phyloP scores from a whole-genome alignment of 2,113 vertebrate genomes.

The Gallinago jamesoni region DNA sequence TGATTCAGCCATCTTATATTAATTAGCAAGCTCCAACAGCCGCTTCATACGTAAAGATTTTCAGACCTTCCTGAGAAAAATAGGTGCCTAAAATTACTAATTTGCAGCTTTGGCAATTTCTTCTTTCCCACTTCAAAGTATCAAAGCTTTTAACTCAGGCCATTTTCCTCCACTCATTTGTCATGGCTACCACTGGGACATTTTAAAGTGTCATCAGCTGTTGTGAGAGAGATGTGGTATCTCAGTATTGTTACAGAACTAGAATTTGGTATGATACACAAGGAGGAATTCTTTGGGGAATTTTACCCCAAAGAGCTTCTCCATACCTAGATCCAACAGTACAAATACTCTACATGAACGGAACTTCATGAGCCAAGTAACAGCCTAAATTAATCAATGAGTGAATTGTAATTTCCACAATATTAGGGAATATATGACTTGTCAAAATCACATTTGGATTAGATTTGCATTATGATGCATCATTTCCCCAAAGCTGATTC shows the following conservation, averaged over 20 bases:
- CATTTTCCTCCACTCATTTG: not conserved
- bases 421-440: not conserved
- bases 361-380: not conserved
- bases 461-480: not conserved
- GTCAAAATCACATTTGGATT: slow-evolving; percentile 1
- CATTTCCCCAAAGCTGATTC: not conserved
- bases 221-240: not conserved
- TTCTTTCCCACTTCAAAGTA: not conserved
- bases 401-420: not conserved
- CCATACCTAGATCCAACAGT: not conserved
- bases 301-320: not conserved
- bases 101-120: not conserved
- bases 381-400: not conserved
- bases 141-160: not conserved
- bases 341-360: not conserved
- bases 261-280: not conserved
- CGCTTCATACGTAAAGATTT: not conserved
- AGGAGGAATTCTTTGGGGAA: not conserved
- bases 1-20: no score
- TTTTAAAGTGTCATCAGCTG: not conserved
- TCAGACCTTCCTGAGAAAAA: not conserved
- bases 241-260: not conserved
- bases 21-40: not conserved
- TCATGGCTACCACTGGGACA: not conserved
- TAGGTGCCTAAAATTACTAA: not conserved